Evolutionary conservation across 2,888 invertebrate genomes (phyloP).

Genomic region (Phlogophora meticulosa): DNA sequence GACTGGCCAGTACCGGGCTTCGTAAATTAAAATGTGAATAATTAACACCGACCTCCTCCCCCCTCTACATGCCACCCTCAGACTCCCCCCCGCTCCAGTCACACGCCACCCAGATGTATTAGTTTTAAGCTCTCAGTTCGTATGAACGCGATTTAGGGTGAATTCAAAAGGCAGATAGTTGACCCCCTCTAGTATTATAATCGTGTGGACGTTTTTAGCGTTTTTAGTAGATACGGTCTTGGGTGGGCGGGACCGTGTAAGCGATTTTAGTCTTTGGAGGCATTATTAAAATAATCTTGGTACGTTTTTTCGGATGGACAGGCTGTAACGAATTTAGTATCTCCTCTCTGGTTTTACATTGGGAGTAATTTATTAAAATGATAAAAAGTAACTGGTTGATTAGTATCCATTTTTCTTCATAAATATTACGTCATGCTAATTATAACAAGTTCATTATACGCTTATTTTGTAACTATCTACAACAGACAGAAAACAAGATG

Average conservation of each 20-base stretch:
- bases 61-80: conserved; percentile 67
- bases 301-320: conserved; percentile 12
- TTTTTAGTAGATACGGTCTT: conserved; percentile 65
- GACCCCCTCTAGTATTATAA: conserved; percentile 79
- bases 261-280: conserved; percentile 64
- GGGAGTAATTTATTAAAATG: conserved; percentile 4
- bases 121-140: conserved; percentile 88
- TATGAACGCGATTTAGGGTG: conserved; percentile 85
- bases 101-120: conserved; percentile 87
- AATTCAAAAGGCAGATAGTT: conserved; percentile 80
- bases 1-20: conserved; percentile 82
- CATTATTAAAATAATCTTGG: conserved; percentile 53
- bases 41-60: conserved; percentile 84
- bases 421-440: neutral
- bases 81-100: conserved; percentile 67
- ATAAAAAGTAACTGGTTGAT: neutral
- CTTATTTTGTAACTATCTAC: neutral
- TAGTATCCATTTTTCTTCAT: neutral
- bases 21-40: conserved; percentile 91
- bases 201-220: conserved; percentile 75
- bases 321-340: conserved; percentile 10
- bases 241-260: conserved; percentile 60
- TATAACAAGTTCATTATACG: neutral
- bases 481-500: too few relatives aligned
- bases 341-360: conserved; percentile 4